A percentile compares a stretch with the other conserved stretches of the same genome.
phyloP scores from a whole-genome alignment of 2,888 invertebrate genomes.

The Alloplasta piceator region DNA sequence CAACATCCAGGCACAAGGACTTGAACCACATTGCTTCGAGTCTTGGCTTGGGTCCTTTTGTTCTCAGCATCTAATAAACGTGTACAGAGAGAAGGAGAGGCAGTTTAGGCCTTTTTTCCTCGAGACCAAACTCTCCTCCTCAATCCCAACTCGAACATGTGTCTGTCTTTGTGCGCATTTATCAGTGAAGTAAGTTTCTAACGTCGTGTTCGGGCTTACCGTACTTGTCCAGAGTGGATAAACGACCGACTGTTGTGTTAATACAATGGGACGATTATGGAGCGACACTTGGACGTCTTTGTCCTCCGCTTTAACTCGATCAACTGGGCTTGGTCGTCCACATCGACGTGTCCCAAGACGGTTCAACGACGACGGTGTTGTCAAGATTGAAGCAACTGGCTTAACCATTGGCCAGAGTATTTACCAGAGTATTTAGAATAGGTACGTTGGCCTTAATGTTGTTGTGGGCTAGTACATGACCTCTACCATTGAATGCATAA shows the following conservation, averaged over 20 bases:
- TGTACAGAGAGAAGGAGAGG: background rate
- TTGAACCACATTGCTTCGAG: background rate
- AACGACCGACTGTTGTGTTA: constrained; percentile 71
- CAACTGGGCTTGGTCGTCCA: constrained; percentile 60
- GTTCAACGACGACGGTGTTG: constrained; percentile 22
- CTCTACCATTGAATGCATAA: too few species aligned
- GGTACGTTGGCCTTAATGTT: too few species aligned
- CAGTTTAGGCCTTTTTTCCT: constrained; percentile 1
- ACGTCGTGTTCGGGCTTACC: background rate
- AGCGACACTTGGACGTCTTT: constrained; percentile 68
- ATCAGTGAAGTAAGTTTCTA: constrained; percentile 21
- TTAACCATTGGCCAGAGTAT: too few species aligned
- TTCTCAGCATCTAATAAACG: too few species aligned
- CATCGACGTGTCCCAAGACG: constrained; percentile 4
- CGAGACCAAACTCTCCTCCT: background rate
- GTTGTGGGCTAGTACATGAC: too few species aligned
- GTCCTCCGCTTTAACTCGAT: constrained; percentile 73
- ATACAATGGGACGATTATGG: constrained; percentile 72
- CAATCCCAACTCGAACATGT: background rate
- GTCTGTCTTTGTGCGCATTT: constrained; percentile 8
- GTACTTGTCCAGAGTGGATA: constrained; percentile 68
- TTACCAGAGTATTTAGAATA: too few species aligned
- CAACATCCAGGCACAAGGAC: background rate
- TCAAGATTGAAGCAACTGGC: constrained; percentile 56
- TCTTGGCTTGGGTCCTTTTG: background rate